Evolutionary conservation across 53 echinoderm and acorn worm genomes (phyloP), one percentile per base, ranked within the genome.

Genomic region (Henricia sp.): DNA sequence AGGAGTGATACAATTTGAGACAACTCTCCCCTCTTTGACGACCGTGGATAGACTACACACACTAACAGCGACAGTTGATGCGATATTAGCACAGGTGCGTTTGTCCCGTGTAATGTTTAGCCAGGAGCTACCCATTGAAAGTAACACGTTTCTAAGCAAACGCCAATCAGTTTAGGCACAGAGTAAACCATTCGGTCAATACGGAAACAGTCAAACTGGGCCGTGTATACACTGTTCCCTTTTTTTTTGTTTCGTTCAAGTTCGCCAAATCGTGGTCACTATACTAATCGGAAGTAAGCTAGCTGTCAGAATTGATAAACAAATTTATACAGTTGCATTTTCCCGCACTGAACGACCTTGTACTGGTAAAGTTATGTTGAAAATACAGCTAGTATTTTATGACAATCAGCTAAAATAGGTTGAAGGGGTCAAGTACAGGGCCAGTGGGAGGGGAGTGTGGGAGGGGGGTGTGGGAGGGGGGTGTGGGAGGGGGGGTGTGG

Each of bases 121-220:
- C 13, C 41, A 70, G 70, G 20, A n/a, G n/a, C 35, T 12, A 72
- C 52, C 43, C 53, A 33, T 72, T 30, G 72, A 44, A 72, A 72
- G 72, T 72, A 72, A 52, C 52, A 72, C 40, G 72, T 51, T 72
- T n/a, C 72, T 72, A 72, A 72, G 72, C 72, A 72, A 72, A 72
- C 72, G 36, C 17, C 53, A 35, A 72, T 53, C 72, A 52, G 72
- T 70, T 70, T 46, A 70, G 70, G 43, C 70, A 40, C 43, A 6
- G 2, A 16, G 71, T 19, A 9, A 51, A 71, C 71, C 35, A 72
- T 72, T 26, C n/a, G 16, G 70, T 72, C 72, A 51, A 72, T 37
- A 52, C 19, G 52, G 53, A 51, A 52, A 52, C 34, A 35, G 52
- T 6, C 34, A 50, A 72, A 52, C 35, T 72, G 26, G 72, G 72